Evolutionary conservation across 2,888 invertebrate species (phyloP).

Genomic region (Eilema caniola): DNA sequence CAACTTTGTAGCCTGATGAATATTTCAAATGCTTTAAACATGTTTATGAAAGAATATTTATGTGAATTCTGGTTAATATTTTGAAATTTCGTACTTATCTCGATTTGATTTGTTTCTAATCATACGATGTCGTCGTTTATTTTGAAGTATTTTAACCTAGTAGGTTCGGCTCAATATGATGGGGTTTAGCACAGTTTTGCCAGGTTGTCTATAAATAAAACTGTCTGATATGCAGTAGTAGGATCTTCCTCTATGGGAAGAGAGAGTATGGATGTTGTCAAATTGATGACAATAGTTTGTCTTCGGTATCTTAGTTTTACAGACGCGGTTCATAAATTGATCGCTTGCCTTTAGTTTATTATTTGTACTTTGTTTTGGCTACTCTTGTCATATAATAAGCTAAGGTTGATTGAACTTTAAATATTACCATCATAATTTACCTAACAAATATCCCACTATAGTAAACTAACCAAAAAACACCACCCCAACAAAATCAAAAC

Average conservation of each 20-base stretch:
- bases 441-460: too few species aligned
- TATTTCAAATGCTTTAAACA: constrained; percentile 36
- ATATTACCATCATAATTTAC: not conserved
- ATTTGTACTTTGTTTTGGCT: too few species aligned
- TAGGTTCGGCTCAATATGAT: too few species aligned
- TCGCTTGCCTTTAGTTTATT: not conserved
- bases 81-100: constrained; percentile 6
- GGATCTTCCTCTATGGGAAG: too few species aligned
- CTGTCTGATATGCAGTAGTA: too few species aligned
- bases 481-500: constrained; percentile 40
- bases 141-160: too few species aligned
- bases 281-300: too few species aligned
- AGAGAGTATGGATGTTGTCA: too few species aligned
- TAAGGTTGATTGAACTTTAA: not conserved
- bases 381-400: not conserved
- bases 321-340: not conserved
- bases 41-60: constrained; percentile 39
- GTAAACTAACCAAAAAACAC: not conserved
- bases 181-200: not conserved
- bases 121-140: not conserved
- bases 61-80: constrained; percentile 30
- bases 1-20: constrained; percentile 45
- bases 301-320: not conserved
- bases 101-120: not conserved
- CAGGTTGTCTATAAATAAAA: too few species aligned